Conservation (phyloP, 2,797 vertebrate genomes). For the Halcyon chelicuti region DNA sequence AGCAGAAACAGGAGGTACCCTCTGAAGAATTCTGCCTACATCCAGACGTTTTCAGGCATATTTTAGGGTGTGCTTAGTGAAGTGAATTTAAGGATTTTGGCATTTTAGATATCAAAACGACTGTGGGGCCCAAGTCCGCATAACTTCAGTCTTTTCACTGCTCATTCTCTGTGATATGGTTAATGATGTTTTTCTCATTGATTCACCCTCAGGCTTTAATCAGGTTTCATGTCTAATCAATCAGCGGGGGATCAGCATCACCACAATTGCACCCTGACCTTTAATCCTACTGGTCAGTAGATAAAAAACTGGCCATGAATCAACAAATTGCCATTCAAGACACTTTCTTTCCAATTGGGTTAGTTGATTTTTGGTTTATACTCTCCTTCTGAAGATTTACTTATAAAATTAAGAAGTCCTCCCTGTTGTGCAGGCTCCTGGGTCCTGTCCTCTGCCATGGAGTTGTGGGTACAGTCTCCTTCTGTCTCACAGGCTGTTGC, state of each 20-base stretch:
- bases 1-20: not conserved
- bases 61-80: not conserved
- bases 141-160: conserved; percentile 31
- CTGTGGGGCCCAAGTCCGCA: conserved; percentile 39
- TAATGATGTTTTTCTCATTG: conserved; percentile 5
- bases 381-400: not conserved
- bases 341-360: conserved; percentile 7
- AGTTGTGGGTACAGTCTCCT: not conserved
- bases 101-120: conserved; percentile 12
- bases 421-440: conserved; percentile 3
- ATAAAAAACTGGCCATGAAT: conserved; percentile 52
- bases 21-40: not conserved
- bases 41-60: not conserved
- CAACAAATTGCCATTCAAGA: conserved; percentile 9
- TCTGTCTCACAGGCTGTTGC: not conserved
- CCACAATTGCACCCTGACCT: not conserved
- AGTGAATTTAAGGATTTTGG: not conserved
- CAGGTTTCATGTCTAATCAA: conserved; percentile 28
- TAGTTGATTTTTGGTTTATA: conserved; percentile 49
- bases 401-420: conserved; percentile 19
- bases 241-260: conserved; percentile 14
- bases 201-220: conserved; percentile 39
- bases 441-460: conserved; percentile 20
- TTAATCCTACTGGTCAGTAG: conserved; percentile 30
- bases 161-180: conserved; percentile 13